Evolutionary conservation across 2,113 vertebrate species (phyloP).

Genomic region (Choloepus hoffmanni): DNA sequence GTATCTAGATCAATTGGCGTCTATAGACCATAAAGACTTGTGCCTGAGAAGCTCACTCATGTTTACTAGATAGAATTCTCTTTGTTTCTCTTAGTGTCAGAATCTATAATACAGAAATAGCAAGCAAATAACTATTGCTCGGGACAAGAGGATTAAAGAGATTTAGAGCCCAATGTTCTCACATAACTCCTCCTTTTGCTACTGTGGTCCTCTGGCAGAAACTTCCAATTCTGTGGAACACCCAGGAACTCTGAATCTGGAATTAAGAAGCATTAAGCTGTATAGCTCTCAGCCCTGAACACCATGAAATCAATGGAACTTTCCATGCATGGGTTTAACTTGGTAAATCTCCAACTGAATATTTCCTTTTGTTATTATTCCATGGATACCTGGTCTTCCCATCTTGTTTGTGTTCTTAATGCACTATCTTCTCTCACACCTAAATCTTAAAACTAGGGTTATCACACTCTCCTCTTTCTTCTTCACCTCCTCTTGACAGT

Average conservation of each 20-base stretch:
- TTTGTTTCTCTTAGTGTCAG: not conserved
- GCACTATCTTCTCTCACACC: not conserved
- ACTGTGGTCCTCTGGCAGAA: not conserved
- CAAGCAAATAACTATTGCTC: not conserved
- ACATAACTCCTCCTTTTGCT: not conserved
- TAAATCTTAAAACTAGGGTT: not conserved
- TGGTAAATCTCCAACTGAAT: not conserved
- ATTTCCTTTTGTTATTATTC: not conserved
- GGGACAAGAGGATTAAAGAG: not conserved
- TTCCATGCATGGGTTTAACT: not conserved
- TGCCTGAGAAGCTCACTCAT: not conserved
- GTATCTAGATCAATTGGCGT: not conserved
- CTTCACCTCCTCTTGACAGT: not conserved
- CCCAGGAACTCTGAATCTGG: not conserved
- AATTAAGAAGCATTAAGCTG: not conserved
- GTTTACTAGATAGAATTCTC: not conserved
- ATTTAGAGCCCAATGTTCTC: not conserved
- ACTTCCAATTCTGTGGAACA: accelerated
- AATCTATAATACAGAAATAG: not conserved
- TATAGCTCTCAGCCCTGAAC: too few species aligned
- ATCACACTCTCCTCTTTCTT: not conserved
- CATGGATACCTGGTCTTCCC: not conserved
- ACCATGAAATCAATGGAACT: not conserved
- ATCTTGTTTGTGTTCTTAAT: not conserved
- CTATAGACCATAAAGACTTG: not conserved